These are phyloP conservation scores for Drosophila demipolita DNA, from an alignment of 2,888 invertebrate species.

Conservation along the genomic window DNA sequence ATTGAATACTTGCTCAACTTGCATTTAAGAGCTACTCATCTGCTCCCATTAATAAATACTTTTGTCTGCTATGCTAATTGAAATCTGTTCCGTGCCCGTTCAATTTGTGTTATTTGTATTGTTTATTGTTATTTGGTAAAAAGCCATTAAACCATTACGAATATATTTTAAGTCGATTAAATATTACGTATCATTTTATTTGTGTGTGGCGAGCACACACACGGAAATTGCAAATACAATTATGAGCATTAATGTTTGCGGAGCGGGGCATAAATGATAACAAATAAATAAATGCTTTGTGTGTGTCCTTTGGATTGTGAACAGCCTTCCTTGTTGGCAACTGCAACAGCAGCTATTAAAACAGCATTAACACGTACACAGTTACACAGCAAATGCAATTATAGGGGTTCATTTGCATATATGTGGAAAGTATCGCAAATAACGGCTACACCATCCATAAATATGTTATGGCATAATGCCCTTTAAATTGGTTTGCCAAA, in stretches of 20 bases:
- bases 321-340: slow-evolving; percentile 28
- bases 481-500: slow-evolving; percentile 29
- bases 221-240: slow-evolving; percentile 21
- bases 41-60: neutral
- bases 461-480: slow-evolving; percentile 25
- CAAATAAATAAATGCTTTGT: slow-evolving; percentile 24
- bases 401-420: slow-evolving; percentile 46
- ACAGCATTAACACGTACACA: slow-evolving; percentile 35
- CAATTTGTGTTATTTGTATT: neutral
- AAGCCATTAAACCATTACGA: slow-evolving; percentile 13
- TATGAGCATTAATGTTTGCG: slow-evolving; percentile 3
- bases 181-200: slow-evolving; percentile 10
- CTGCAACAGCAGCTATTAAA: slow-evolving; percentile 37
- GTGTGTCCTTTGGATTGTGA: slow-evolving; percentile 4
- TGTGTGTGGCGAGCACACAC: neutral
- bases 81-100: neutral
- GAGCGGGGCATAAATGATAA: slow-evolving; percentile 4
- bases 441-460: slow-evolving; percentile 11
- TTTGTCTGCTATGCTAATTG: neutral
- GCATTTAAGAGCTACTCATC: neutral
- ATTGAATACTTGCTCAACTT: neutral
- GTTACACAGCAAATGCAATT: slow-evolving; percentile 42
- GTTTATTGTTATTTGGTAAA: neutral
- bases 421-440: slow-evolving; percentile 26
- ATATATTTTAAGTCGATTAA: slow-evolving; percentile 3